A percentile compares a stretch with the other conserved stretches of the same genome.
Evolutionary conservation across 2,797 vertebrate genomes (phyloP).

Genomic region (Lacerta bilineata): DNA sequence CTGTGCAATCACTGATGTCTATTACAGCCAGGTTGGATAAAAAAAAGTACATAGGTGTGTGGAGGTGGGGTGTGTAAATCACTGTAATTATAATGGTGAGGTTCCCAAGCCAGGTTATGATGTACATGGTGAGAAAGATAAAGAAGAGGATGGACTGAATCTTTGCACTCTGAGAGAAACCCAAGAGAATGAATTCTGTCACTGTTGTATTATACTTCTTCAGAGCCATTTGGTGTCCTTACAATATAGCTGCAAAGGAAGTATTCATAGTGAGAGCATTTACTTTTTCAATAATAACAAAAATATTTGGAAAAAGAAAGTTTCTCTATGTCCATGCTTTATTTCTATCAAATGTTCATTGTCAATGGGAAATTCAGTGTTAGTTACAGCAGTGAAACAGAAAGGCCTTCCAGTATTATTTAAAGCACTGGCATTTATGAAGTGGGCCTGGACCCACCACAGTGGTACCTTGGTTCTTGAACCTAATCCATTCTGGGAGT

Average conservation of each 20-base stretch:
- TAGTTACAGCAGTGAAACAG: too few species aligned
- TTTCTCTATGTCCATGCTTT: too few species aligned
- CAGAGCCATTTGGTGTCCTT: background rate
- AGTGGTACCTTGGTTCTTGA: too few species aligned
- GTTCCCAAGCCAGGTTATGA: slow-evolving; percentile 27
- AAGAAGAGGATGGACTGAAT: background rate
- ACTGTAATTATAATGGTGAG: background rate
- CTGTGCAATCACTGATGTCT: slow-evolving; percentile 27
- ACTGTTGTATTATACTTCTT: slow-evolving; percentile 3
- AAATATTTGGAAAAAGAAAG: too few species aligned
- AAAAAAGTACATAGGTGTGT: slow-evolving; percentile 27
- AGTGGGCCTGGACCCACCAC: too few species aligned
- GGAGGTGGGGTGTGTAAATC: background rate
- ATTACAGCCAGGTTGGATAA: slow-evolving; percentile 8
- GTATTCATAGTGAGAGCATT: background rate
- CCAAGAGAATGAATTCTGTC: slow-evolving; percentile 12
- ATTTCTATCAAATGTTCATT: too few species aligned
- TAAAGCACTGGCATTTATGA: too few species aligned
- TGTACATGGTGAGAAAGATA: background rate
- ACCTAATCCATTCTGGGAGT: too few species aligned
- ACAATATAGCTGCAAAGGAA: background rate
- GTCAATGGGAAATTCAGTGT: too few species aligned
- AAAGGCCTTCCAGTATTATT: too few species aligned
- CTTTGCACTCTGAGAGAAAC: background rate
- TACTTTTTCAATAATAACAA: background rate